Conservation (phyloP, 2,888 invertebrate genomes). For the Stegophylla sp. region DNA sequence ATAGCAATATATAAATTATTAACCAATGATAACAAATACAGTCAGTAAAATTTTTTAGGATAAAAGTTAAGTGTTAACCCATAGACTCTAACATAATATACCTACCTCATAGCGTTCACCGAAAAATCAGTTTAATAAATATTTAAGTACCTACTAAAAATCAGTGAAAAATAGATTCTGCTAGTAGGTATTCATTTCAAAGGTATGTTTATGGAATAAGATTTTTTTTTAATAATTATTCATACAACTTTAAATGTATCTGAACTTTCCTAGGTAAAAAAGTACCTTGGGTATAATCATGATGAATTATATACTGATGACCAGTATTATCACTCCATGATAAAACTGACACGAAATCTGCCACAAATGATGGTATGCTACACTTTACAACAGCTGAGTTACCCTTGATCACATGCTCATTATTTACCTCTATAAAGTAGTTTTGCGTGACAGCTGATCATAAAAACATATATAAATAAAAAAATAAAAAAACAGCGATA, state of each 20-base stretch:
- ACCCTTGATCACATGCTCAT: slow-evolving; percentile 86
- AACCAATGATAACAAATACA: neutral
- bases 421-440: slow-evolving; percentile 86
- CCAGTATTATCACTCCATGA: slow-evolving; percentile 74
- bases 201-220: slow-evolving; percentile 33
- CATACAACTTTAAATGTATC: neutral
- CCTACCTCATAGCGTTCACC: too few relatives aligned
- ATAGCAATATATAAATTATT: neutral
- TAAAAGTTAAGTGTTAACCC: too few relatives aligned
- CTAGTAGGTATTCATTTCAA: neutral
- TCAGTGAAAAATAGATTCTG: too few relatives aligned
- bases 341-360: slow-evolving; percentile 87
- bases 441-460: slow-evolving; percentile 82
- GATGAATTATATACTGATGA: slow-evolving; percentile 65
- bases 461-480: too few relatives aligned
- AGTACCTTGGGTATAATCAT: slow-evolving; percentile 61
- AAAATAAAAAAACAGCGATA: slow-evolving; percentile 62
- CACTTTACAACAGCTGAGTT: slow-evolving; percentile 86
- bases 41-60: neutral
- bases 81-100: neutral
- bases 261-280: neutral
- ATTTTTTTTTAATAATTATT: slow-evolving; percentile 9
- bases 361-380: slow-evolving; percentile 86
- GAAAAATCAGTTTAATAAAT: neutral
- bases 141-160: too few relatives aligned